Percentiles rank a stretch among this genome's conserved stretches.
Evolutionary conservation across 2,797 vertebrate genomes (phyloP).

Genomic region (Rhabdophis nuchalis): DNA sequence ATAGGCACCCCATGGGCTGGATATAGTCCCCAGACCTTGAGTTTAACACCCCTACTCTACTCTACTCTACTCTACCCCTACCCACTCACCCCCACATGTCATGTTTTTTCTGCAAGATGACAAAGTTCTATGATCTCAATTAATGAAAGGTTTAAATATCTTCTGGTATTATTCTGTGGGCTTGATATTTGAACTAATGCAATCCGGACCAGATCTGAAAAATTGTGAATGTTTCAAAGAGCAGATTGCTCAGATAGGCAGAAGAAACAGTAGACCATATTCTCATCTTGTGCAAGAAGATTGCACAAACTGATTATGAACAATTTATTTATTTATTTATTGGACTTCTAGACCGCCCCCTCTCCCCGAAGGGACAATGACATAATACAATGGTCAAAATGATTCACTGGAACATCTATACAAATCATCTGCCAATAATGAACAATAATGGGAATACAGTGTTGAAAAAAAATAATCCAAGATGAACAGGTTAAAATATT

Average conservation of each 20-base stretch:
- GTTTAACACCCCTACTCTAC: too few species aligned
- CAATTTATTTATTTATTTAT: too few species aligned
- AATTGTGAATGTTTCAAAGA: not conserved
- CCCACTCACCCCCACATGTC: not conserved
- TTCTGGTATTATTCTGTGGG: not conserved
- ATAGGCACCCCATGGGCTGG: too few species aligned
- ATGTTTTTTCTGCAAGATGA: not conserved
- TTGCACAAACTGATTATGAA: not conserved
- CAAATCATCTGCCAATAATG: not conserved
- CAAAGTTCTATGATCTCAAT: not conserved
- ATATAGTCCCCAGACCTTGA: too few species aligned
- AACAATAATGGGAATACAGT: not conserved
- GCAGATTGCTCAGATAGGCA: not conserved
- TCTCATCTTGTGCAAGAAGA: not conserved
- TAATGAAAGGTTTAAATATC: not conserved
- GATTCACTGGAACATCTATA: not conserved
- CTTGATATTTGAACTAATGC: not conserved
- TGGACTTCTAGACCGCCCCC: too few species aligned
- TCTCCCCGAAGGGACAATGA: too few species aligned
- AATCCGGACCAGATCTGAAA: not conserved
- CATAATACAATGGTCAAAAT: not conserved
- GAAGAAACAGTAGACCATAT: not conserved
- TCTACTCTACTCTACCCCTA: too few species aligned
- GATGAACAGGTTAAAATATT: not conserved
- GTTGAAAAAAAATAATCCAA: not conserved